Evolutionary conservation across 2,888 invertebrate species (phyloP).

Genomic region (Cosmia trapezina): DNA sequence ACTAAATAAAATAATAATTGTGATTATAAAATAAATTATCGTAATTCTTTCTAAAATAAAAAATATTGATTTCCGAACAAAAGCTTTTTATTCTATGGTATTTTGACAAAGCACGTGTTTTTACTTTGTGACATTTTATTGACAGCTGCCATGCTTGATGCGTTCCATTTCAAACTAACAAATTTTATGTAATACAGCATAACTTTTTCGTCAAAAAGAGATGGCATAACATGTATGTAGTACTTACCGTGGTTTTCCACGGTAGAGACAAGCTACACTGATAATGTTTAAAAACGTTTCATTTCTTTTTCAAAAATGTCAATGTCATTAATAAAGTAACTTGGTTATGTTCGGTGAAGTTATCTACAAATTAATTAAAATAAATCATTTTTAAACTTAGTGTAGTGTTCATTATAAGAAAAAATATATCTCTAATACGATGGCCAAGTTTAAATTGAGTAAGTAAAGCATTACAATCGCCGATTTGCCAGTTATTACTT

Average conservation of each 20-base stretch:
- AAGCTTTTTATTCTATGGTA: slow-evolving; percentile 8
- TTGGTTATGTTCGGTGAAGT: slow-evolving; percentile 43
- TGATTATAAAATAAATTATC: background rate
- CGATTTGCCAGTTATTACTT: background rate
- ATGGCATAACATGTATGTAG: too few relatives aligned
- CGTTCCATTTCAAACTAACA: slow-evolving; percentile 10
- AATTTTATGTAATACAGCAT: background rate
- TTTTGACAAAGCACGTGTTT: slow-evolving; percentile 43
- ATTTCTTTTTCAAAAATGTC: slow-evolving; percentile 9
- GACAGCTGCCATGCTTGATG: slow-evolving; percentile 34
- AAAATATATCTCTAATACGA: slow-evolving; percentile 49
- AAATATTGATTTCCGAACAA: slow-evolving; percentile 16
- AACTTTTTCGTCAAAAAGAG: background rate
- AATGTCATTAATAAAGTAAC: slow-evolving; percentile 11
- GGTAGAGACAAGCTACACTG: background rate
- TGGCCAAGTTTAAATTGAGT: slow-evolving; percentile 87
- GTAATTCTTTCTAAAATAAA: too few relatives aligned
- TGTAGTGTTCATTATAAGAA: slow-evolving; percentile 24
- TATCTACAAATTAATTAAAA: background rate
- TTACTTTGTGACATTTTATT: slow-evolving; percentile 39
- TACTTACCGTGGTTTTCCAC: background rate
- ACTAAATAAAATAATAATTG: background rate
- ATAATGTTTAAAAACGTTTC: background rate
- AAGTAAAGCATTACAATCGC: slow-evolving; percentile 67
- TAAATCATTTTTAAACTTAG: background rate